Base-by-base conservation (phyloP, 2,113 vertebrate species). In the Pycnonotus jocosus region DNA sequence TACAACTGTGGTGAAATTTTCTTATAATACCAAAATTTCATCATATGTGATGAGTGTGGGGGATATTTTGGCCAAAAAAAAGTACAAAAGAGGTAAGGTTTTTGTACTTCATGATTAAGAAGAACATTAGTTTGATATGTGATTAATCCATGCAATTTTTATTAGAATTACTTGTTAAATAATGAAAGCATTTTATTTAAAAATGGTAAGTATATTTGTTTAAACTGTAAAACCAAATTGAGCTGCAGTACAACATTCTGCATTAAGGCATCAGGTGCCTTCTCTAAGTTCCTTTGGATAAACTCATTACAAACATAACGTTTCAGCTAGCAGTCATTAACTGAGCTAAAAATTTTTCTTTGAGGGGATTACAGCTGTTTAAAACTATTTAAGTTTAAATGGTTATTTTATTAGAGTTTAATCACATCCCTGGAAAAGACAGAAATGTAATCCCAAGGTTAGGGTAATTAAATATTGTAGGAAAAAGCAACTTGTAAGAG, bases 321-420 rank as follows among this genome's bases (percentile, higher is more conserved):
- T 56, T 90, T 73, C 78, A 93, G 64, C 90, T 64, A 62, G 65
- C 66, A 79, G 80, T 65, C 78, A 91, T 95, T 95, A 94, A 86
- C 42, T 5, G 51, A 79, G 79, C 61, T 81, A 42, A 83, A 94
- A 81, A 54, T 7, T 23, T 23, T 64, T 88, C 85, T 93, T 91
- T 83, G 86, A 92, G 90, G 33, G 91, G 93, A 96, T 97, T 96
- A 97, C n/a, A 72, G 57, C 72, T 87, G 81, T 92, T 84, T 10
- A 92, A 92, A 88, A 62, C 72, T 47, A 51, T 83, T 94, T 86
- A 80, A 56, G 54, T 90, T 91, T 58, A 72, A 96, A 77, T 71
- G 18, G 42, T 57, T 64, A 68, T 73, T 96, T 95, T 61, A 95
- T 88, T 84, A 86, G 70, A 90, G 42, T 94, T 93, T 95, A 96